Percentiles rank a stretch among this genome's conserved stretches.
Evolutionary conservation across 2,113 vertebrate genomes (phyloP).

Genomic region (Sebastes fasciatus): DNA sequence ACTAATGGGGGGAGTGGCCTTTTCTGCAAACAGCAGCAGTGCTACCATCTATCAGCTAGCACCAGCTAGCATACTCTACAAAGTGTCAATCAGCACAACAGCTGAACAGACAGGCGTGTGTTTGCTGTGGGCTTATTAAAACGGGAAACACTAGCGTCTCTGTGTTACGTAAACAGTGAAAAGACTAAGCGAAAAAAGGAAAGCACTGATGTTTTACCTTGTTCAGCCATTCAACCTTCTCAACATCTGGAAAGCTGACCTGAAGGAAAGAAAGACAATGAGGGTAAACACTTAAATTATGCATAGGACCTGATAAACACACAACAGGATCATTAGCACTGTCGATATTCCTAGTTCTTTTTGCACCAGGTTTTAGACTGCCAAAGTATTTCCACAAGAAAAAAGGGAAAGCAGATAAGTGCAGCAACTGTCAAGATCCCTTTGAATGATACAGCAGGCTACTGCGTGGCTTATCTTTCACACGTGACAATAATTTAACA

Average conservation of each 20-base stretch:
- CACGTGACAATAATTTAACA: neutral
- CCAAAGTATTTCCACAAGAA: neutral
- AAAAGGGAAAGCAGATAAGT: neutral
- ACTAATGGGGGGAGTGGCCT: constrained; percentile 55
- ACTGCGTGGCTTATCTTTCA: neutral
- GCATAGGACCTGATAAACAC: constrained; percentile 7
- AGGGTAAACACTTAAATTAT: neutral
- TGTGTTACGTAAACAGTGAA: neutral
- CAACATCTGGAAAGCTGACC: constrained; percentile 94
- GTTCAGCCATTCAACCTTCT: constrained; percentile 95
- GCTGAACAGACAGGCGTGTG: constrained; percentile 30
- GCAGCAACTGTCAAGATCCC: neutral
- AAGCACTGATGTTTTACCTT: constrained; percentile 84
- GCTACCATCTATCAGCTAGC: constrained; percentile 40
- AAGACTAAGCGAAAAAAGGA: neutral
- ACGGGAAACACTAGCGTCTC: neutral
- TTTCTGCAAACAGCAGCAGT: constrained; percentile 35
- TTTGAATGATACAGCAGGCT: neutral
- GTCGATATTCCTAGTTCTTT: neutral
- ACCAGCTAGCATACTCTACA: constrained; percentile 19
- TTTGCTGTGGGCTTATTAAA: constrained; percentile 24
- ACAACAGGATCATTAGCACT: constrained; percentile 20
- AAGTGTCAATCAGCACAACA: constrained; percentile 68
- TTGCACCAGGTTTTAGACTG: neutral
- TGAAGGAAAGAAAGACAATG: constrained; percentile 64